Conservation (phyloP, 1,140 invertebrate genomes). For the Drosophila yakuba region DNA sequence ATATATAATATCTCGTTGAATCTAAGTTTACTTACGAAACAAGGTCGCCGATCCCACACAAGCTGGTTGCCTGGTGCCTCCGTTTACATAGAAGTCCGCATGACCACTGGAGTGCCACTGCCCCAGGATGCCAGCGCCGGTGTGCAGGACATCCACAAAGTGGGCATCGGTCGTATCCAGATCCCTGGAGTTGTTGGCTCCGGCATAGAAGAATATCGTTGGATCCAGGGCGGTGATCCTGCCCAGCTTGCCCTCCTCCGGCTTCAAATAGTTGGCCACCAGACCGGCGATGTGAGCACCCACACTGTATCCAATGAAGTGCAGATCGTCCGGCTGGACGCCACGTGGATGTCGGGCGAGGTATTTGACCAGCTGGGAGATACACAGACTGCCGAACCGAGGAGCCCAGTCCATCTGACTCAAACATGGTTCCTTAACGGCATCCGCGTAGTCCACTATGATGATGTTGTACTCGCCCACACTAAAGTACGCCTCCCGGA, state of each 20-base stretch:
- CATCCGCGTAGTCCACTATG: conserved; percentile 92
- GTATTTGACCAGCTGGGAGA: conserved; percentile 92
- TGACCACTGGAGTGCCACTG: conserved; percentile 95
- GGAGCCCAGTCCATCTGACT: conserved; percentile 93
- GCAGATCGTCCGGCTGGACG: conserved; percentile 89
- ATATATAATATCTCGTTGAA: not conserved
- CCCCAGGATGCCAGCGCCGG: conserved; percentile 93
- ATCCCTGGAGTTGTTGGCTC: conserved; percentile 91
- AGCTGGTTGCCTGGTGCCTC: conserved; percentile 94
- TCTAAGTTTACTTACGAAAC: conserved; percentile 88
- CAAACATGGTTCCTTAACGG: conserved; percentile 93
- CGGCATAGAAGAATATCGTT: conserved; percentile 93
- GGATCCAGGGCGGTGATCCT: conserved; percentile 94
- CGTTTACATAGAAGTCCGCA: conserved; percentile 96
- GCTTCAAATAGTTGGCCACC: conserved; percentile 90
- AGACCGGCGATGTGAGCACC: conserved; percentile 94
- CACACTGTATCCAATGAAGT: conserved; percentile 93
- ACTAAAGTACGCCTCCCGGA: conserved; percentile 91
- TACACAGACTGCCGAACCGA: conserved; percentile 91
- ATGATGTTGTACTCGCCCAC: conserved; percentile 93
- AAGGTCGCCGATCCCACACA: conserved; percentile 90
- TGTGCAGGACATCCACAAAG: conserved; percentile 95
- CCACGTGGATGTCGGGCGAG: conserved; percentile 91
- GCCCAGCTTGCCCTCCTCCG: conserved; percentile 89
- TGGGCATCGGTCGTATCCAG: conserved; percentile 93